Evolutionary conservation across 2,888 invertebrate genomes (phyloP), one percentile per base, ranked within the genome.

Genomic region (Nasonia oneida): DNA sequence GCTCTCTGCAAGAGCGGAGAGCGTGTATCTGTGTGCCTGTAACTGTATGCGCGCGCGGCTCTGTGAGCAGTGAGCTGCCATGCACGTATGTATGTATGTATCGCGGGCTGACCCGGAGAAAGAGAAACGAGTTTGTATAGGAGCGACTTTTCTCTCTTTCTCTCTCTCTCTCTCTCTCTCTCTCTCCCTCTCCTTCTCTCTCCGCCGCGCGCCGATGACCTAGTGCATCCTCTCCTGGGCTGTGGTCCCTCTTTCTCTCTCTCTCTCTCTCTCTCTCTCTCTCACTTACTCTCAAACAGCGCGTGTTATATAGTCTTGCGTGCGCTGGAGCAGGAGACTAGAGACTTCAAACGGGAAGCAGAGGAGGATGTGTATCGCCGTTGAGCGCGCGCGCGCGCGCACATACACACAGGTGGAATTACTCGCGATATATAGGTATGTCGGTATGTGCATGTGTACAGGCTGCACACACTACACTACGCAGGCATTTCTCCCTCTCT

Each of bases 181-280:
- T 42, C 23, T 39, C 39, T 71, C 81, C 71, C 47, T 71, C 73
- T 57, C 64, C 10, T 15, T 73, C 67, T 39, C 33, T 73, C 61
- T 53, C 37, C 67, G 47, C 73, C 57, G 78, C 81, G 57, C 81
- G 81, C 77, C 76, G 79, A 82, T 86, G 86, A 86, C 86, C 86
- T 86, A 84, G 86, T 86, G 86, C 86, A 86, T 86, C 86, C 84
- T 86, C 86, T 75, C 84, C 84, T 81, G 80, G 86, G 77, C 70
- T 67, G 53, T 71, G 83, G 33, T 75, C 75, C 64, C 70, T 74
- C 78, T 74, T 67, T 29, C 29, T 29, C 29, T 29, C 29, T 29
- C 29, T 29, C 29, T 29, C 29, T 29, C 29, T 29, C 29, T 67
- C 47, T 73, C 57, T 77, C 50, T 47, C 47, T 67, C 29, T 2